phyloP scores from a whole-genome alignment of 2,888 invertebrate species.

The Lottia gigantea region DNA sequence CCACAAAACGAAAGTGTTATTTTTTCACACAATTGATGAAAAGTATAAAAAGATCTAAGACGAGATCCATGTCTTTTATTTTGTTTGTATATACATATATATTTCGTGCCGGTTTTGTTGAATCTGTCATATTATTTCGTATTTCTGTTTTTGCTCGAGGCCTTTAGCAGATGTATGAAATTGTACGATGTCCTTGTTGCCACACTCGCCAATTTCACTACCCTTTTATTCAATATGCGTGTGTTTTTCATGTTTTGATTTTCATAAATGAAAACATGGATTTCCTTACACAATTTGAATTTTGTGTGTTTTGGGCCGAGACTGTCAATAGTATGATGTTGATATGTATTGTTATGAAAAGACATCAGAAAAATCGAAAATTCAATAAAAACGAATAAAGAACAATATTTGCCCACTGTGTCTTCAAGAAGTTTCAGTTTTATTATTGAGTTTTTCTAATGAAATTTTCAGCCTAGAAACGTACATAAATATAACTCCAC shows the following conservation, averaged over 20 bases:
- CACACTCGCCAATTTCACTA: not conserved
- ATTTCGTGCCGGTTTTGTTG: not conserved
- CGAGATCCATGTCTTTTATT: too few relatives aligned
- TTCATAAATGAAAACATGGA: conserved; percentile 11
- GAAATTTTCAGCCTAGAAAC: conserved; percentile 1
- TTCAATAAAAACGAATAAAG: not conserved
- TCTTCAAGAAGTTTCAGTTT: conserved; percentile 2
- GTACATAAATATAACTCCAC: not conserved
- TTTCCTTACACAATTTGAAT: not conserved
- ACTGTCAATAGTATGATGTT: not conserved
- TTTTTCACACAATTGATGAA: too few relatives aligned
- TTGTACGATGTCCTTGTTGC: not conserved
- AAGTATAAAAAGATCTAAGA: too few relatives aligned
- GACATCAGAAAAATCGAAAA: conserved; percentile 6
- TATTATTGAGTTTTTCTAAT: conserved; percentile 2
- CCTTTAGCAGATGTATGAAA: not conserved
- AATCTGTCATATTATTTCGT: not conserved
- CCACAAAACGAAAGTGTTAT: too few relatives aligned
- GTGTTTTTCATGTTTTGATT: conserved; percentile 5
- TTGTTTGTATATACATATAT: conserved; percentile 1
- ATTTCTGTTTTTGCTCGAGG: conserved; percentile 1
- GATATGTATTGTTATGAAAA: not conserved
- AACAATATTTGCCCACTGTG: not conserved
- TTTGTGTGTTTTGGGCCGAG: not conserved
- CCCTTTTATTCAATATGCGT: not conserved